Evolutionary conservation across 2,113 vertebrate genomes (phyloP), one percentile per base, ranked within the genome.

Genomic region (Oenanthe melanoleuca): DNA sequence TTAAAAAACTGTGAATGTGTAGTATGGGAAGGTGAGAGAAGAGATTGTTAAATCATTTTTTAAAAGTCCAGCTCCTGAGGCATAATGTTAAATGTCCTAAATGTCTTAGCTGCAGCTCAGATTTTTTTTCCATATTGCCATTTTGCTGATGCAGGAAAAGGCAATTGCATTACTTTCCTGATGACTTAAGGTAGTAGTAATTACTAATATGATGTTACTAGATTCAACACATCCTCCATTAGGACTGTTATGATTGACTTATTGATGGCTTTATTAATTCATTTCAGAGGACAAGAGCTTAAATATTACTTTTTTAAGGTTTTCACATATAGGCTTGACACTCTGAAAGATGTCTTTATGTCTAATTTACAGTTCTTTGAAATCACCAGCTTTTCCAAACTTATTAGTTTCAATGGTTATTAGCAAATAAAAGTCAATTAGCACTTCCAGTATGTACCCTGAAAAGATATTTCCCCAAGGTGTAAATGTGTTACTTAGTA

Each of bases 391-490:
- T 84, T 96, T 96, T 96, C 80, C 57, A 90, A 81, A 89, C 61
- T 69, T 96, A 92, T 65, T 95, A 93, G 86, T 92, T 97, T 97
- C 95, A 93, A 94, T 77, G 80, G 81, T 96, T 97, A 97, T 97
- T 97, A 96, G 88, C 95, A 97, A 96, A 93, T 95, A 95, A 92
- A 97, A 97, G 96, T 95, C 95, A 97, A 96, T 98, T 97, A 98
- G 88, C 96, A 90, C 95, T 97, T 95, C 77, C 63, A 84, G 38
- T 66, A 77, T 83, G 84, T 89, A 95, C 84, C 49, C 79, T 80
- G 64, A 86, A 95, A 94, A 96, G 75, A 92, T 95, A 97, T 98
- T 97, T 97, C 96, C 96, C 97, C 52, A 59, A 73, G 92, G 97
- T 93, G 44, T 95, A 91, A 91, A 96, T 77, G 88, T 94, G 92